Conservation (phyloP, 2,888 invertebrate genomes). For the Neria commutata region DNA sequence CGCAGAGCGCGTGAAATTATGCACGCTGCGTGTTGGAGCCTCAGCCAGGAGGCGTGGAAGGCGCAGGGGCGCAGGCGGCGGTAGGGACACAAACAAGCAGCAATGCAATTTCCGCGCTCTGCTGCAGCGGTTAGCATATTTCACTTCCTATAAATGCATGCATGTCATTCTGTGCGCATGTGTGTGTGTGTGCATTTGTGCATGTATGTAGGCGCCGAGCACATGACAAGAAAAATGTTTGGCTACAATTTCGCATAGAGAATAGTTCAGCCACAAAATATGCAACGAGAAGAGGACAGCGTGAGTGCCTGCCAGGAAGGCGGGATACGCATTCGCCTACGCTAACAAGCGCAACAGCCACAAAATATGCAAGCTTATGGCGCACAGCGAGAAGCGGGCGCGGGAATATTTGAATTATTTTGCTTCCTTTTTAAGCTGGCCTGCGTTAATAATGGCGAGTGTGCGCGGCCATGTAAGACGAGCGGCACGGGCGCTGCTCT, state of each 20-base stretch:
- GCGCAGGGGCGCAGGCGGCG: no score
- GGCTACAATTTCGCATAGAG: slow-evolving; percentile 3
- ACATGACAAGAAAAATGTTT: not conserved
- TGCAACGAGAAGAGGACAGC: not conserved
- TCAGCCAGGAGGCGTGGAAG: not conserved
- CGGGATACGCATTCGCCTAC: no score
- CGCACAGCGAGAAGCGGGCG: no score
- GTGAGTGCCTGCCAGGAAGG: no score
- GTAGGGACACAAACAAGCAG: no score
- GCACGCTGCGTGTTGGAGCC: not conserved
- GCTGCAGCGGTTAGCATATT: not conserved
- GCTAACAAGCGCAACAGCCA: not conserved
- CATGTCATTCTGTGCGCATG: not conserved
- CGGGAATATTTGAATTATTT: no score
- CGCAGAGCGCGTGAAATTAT: not conserved
- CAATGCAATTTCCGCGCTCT: not conserved
- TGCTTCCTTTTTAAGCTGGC: no score
- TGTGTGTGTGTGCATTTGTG: not conserved
- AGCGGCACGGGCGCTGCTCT: no score
- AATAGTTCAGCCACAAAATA: not conserved
- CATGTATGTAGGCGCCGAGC: not conserved
- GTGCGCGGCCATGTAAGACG: no score
- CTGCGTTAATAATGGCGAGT: no score
- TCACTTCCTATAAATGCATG: not conserved
- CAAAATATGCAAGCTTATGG: no score